phyloP scores from a whole-genome alignment of 2,888 invertebrate genomes.

The Tanaodytes sp. region DNA sequence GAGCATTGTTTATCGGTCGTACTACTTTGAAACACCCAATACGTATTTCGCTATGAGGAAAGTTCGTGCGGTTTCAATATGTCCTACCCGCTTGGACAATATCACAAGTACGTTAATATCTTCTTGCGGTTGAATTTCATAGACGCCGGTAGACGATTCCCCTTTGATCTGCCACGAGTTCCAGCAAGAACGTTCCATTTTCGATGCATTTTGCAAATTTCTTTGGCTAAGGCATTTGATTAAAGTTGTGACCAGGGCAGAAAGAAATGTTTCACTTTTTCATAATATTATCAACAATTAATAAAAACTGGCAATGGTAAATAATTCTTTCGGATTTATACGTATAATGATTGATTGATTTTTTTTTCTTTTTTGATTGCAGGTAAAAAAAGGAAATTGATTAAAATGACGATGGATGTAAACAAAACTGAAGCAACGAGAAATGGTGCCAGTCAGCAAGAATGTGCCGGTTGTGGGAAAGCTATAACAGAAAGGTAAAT shows the following conservation, averaged over 20 bases:
- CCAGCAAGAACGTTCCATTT: slow-evolving; percentile 20
- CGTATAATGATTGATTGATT: too few relatives aligned
- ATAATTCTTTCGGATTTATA: too few relatives aligned
- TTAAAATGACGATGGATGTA: slow-evolving; percentile 71
- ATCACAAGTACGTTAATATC: slow-evolving; percentile 71
- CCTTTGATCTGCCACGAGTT: slow-evolving; percentile 63
- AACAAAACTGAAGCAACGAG: slow-evolving; percentile 68
- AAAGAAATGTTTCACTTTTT: too few relatives aligned
- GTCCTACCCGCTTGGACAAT: slow-evolving; percentile 69
- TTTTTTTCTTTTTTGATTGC: background rate
- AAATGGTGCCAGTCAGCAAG: slow-evolving; percentile 74
- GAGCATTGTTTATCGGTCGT: slow-evolving; percentile 35
- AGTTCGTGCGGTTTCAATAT: slow-evolving; percentile 72
- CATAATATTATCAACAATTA: too few relatives aligned
- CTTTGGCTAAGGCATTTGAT: too few relatives aligned
- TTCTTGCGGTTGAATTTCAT: slow-evolving; percentile 67
- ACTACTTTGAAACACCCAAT: slow-evolving; percentile 57
- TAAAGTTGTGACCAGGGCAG: too few relatives aligned
- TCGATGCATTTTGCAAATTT: too few relatives aligned
- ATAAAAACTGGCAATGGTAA: too few relatives aligned
- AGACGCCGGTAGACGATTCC: slow-evolving; percentile 58
- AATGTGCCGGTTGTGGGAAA: slow-evolving; percentile 90
- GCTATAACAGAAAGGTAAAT: slow-evolving; percentile 85
- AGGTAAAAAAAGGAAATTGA: background rate
- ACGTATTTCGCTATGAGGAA: slow-evolving; percentile 67